Base-by-base conservation (phyloP, 2,888 invertebrate species). In the Apotomis capreana region DNA sequence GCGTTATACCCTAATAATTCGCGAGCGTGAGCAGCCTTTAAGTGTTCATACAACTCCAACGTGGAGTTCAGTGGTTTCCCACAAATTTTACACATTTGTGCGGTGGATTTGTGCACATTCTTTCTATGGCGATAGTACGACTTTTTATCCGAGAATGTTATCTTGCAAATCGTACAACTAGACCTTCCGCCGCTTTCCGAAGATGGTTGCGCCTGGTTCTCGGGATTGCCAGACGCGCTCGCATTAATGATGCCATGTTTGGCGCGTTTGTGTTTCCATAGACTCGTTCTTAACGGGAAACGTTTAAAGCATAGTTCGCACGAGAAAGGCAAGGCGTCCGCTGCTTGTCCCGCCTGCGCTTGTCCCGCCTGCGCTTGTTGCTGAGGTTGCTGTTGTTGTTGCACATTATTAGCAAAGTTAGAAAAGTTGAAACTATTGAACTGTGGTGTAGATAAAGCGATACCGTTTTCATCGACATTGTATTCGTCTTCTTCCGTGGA, bases 51-150 rank as follows among this genome's bases (percentile, higher is more conserved):
- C 44, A 96, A 83, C 10, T 96, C 95, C 15, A 94, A 88, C 36
- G 95, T 95, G 12, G 95, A 95, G 74, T 92, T 94, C 64, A 96
- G 94, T 0, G 93, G 90, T 75, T 95, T 95, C 1, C 95, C 94
- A 77, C 96, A 96, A 67, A 95, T 93, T 76, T 94, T 94, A 78
- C 96, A 96, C 83, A 94, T 94, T 78, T 94, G 94, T 74, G 92
- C 84, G 51, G 91, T 83, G 5, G 91, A 89, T 78, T 91, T 94
- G 80, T 94, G 94, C 44, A 94, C 93, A 71, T 90, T 92, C 80
- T 94, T 94, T 74, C 95, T 87, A 76, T 95, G 96, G 0, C 94
- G 92, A 65, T 94, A 94, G 75, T 94, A 95, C 9, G 94, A 93
- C 57, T 94, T 94, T 76, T 95, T 94, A 70, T 94, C 94, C 1